Evolutionary conservation across 2,888 invertebrate species (phyloP), one percentile per base, ranked within the genome.

Genomic region (Cantharis rufa): DNA sequence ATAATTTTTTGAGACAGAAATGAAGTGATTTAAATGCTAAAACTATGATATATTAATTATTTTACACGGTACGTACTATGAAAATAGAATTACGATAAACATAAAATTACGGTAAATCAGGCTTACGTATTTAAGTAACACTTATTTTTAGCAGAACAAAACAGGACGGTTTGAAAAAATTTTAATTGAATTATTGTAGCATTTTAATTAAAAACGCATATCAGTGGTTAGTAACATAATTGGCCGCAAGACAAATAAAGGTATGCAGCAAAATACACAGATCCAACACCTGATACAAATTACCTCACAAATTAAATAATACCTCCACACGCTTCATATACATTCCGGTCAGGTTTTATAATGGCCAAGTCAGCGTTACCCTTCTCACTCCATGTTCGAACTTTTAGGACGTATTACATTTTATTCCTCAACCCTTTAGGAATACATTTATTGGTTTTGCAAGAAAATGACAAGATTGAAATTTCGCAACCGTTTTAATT

Each of bases 151-250:
- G 13, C 13, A 13, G 13, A 13, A 66, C 13, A 64, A 9, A 28
- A 28, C 10, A 28, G 27, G 10, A 28, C 27, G 27, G 27, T 28
- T 28, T 1, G 10, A 28, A 64, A 18, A 64, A 64, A 18, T 64
- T 64, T 10, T n/a, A 64, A 64, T 64, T 64, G 64, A 64, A 66
- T 84, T 82, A 82, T 83, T 83, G 81, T 81, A 78, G 79, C 71
- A 79, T 82, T 82, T 83, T 82, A 84, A 83, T 83, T 84, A 82
- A 82, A 83, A 82, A 82, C 83, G 83, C 83, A 82, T 83, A 82
- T 82, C 82, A 80, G 73, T 73, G 80, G 75, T 77, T 77, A 79
- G 73, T 80, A 68, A 74, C 11, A 48, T 81, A 81, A 81, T 81
- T 81, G 81, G 79, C 80, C 77, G 70, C 77, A 78, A 79, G 81